A percentile compares a stretch with the other conserved stretches of the same genome.
Conservation (phyloP, 2,888 invertebrate species). For the Chalcis sispes region DNA sequence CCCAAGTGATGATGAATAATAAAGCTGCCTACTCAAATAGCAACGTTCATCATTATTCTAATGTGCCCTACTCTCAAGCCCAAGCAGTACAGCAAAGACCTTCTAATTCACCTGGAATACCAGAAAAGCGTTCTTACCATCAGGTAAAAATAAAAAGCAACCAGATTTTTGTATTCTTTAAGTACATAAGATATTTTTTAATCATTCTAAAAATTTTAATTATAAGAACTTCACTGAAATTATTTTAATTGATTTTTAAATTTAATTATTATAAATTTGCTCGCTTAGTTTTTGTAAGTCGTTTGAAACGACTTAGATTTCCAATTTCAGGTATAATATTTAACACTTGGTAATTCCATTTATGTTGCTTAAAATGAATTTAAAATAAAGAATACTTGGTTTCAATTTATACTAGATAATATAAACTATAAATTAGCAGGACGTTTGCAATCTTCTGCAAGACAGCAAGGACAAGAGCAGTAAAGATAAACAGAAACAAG, state of each 20-base stretch:
- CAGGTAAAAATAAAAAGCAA: constrained; percentile 64
- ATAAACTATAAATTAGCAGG: constrained; percentile 72
- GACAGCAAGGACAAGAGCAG: constrained; percentile 71
- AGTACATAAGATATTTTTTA: neutral
- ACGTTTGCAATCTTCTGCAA: constrained; percentile 73
- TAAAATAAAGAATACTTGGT: neutral
- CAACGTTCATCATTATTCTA: constrained; percentile 74
- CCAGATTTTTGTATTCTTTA: neutral
- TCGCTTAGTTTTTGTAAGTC: too few relatives aligned
- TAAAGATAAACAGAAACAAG: constrained; percentile 77
- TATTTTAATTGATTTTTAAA: too few relatives aligned
- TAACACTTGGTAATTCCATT: too few relatives aligned
- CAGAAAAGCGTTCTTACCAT: constrained; percentile 73
- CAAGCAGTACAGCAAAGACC: constrained; percentile 74
- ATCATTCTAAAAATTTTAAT: too few relatives aligned
- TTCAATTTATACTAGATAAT: constrained; percentile 63
- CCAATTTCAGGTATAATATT: too few relatives aligned
- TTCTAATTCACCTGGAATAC: constrained; percentile 73
- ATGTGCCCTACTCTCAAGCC: constrained; percentile 73
- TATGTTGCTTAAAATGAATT: too few relatives aligned
- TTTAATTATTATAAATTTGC: too few relatives aligned
- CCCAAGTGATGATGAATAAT: constrained; percentile 75
- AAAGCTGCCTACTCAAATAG: constrained; percentile 73
- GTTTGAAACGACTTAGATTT: too few relatives aligned
- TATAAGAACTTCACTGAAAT: too few relatives aligned